These are phyloP conservation scores for Hanleya hanleyi DNA, from an alignment of 2,888 invertebrate species.

Conservation along the genomic window DNA sequence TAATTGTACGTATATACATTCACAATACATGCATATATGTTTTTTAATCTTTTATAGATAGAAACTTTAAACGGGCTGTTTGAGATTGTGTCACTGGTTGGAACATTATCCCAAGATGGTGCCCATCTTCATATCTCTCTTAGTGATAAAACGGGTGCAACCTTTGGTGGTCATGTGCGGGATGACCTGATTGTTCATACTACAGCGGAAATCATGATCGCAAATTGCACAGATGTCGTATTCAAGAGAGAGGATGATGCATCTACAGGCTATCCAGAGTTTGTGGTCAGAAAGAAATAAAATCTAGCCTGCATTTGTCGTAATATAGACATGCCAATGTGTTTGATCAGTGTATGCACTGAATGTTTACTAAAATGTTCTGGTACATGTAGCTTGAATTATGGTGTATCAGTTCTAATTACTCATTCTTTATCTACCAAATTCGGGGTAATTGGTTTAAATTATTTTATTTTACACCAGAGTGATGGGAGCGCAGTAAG, in stretches of 20 bases:
- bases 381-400: no score
- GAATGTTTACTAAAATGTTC: no score
- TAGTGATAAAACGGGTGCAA: slow-evolving; percentile 68
- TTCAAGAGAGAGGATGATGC: slow-evolving; percentile 56
- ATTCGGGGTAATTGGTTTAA: no score
- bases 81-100: slow-evolving; percentile 74
- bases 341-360: no score
- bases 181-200: slow-evolving; percentile 71
- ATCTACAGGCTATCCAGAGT: slow-evolving; percentile 58
- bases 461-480: no score
- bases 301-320: no score
- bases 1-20: neutral
- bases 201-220: slow-evolving; percentile 73
- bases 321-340: no score
- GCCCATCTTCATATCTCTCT: slow-evolving; percentile 73
- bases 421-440: no score
- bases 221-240: slow-evolving; percentile 49
- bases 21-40: neutral
- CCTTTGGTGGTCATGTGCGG: slow-evolving; percentile 73
- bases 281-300: slow-evolving; percentile 43
- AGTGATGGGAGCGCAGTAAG: no score
- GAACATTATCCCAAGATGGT: slow-evolving; percentile 69
- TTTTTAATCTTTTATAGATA: slow-evolving; percentile 46
- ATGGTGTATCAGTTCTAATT: no score
- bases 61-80: slow-evolving; percentile 60